Base-by-base conservation (phyloP, 2,888 invertebrate genomes). In the Athetis lepigone region DNA sequence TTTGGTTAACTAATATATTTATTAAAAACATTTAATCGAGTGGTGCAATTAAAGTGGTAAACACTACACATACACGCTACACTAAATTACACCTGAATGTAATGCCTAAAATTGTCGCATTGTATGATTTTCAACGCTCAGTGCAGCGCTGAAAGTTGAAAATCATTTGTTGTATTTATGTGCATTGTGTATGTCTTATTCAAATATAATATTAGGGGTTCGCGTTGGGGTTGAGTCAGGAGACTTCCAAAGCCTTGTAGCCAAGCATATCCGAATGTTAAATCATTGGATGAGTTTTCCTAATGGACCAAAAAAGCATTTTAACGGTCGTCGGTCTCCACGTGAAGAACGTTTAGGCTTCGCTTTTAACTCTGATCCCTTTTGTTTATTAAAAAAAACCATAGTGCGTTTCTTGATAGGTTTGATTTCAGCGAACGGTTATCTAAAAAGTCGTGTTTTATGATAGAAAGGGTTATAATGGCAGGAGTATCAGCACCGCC, bases 401-500 rank as follows among this genome's bases (percentile, higher is more conserved):
- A 13, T 33, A 13, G 13, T 18, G 9, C 21, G 8, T 33, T 52
- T 11, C 2, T 55, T 29, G 4, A 19, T 9, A 27, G 9, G 42
- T 45, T 37, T 49, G 13, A 42, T 62, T 33, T 58, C 29, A 27
- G 29, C 25, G 33, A 39, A 47, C 13, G 11, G 63, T 36, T 71
- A 71, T 57, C 73, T 72, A 66, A 73, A 71, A 77, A 50, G 37
- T 77, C 27, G 33, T 56, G 78, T 56, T 74, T 67, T 67, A 73
- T 52, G 64, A 75, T 74, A 75, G 82, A 83, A 75, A 80, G 70
- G 77, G 68, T 75, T 74, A 75, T 69, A 63, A 73, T 72, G 70
- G 57, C 70, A 72, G 61, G 64, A 74, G 59, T 67, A 74, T 75
- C 75, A 61, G 62, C 56, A 59, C 61, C 56, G 66, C 51, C 46